Conservation (phyloP, 2,113 vertebrate genomes). For the Zosterops japonicus region DNA sequence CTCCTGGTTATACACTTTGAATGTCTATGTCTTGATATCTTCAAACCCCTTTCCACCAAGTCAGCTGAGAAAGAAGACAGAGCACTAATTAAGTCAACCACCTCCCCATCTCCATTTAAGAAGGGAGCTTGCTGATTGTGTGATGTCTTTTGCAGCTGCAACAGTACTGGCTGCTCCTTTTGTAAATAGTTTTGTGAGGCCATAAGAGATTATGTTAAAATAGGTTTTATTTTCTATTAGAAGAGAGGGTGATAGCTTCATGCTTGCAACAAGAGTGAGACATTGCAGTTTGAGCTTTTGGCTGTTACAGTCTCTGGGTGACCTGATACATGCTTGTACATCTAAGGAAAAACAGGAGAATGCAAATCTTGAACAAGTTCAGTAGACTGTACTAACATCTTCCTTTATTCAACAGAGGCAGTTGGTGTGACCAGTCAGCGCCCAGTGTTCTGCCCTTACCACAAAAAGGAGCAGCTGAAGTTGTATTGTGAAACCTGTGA, state of each 20-base stretch:
- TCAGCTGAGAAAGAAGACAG: not conserved
- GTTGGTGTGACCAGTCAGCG: conserved; percentile 88
- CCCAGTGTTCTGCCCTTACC: conserved; percentile 93
- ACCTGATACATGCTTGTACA: not conserved
- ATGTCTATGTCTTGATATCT: not conserved
- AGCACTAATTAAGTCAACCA: not conserved
- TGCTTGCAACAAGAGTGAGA: not conserved
- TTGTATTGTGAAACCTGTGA: conserved; percentile 98
- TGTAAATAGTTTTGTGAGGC: not conserved
- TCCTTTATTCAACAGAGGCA: conserved; percentile 76
- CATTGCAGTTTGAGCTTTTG: not conserved
- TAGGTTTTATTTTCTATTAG: not conserved
- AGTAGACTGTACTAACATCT: not conserved
- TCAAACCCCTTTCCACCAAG: not conserved
- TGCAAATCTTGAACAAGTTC: not conserved
- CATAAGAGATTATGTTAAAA: not conserved
- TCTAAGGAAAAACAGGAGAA: not conserved
- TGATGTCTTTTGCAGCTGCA: not conserved
- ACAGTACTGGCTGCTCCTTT: not conserved
- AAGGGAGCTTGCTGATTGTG: not conserved
- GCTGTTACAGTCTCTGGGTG: not conserved
- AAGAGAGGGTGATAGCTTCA: not conserved
- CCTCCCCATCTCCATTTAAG: not conserved
- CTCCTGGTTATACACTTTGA: not conserved
- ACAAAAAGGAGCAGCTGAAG: conserved; percentile 96